These are phyloP conservation scores for Pediacus dermestoides DNA, from an alignment of 2,888 invertebrate species.

Conservation along the genomic window DNA sequence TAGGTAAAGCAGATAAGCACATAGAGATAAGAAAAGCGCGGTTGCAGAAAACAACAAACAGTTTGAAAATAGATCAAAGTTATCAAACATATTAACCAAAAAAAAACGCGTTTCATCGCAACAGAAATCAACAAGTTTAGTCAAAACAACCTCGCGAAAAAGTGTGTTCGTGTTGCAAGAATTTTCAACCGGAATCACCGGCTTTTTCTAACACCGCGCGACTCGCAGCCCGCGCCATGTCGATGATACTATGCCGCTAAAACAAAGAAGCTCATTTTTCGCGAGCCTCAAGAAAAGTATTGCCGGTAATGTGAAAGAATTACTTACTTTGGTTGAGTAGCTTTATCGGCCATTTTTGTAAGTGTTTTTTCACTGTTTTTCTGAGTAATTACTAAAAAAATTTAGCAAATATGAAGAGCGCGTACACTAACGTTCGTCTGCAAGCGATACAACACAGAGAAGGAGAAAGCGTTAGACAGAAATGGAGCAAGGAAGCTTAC, in stretches of 20 bases:
- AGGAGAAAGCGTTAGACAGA: conserved; percentile 25
- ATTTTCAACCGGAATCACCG: no score
- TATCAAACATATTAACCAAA: neutral
- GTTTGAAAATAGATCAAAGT: conserved; percentile 3
- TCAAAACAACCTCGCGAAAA: no score
- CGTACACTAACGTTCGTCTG: conserved; percentile 16
- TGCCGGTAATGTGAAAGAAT: conserved; percentile 16
- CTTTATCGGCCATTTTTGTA: conserved; percentile 61
- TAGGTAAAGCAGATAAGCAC: conserved; percentile 9
- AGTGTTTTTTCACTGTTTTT: conserved; percentile 21
- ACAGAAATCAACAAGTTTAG: conserved; percentile 9
- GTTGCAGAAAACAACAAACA: conserved; percentile 2
- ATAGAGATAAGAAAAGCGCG: neutral
- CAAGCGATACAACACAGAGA: conserved; percentile 27
- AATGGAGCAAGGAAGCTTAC: conserved; percentile 30
- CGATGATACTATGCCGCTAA: conserved; percentile 48
- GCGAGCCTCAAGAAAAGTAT: conserved; percentile 15
- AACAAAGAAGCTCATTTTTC: conserved; percentile 35
- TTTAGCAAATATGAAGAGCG: conserved; percentile 8
- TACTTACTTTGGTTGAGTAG: conserved; percentile 64
- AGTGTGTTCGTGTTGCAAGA: no score
- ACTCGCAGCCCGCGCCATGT: conserved; percentile 53
- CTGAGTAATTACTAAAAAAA: conserved; percentile 9
- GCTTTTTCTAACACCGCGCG: conserved; percentile 14
- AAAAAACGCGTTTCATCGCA: no score